Conservation (phyloP, 2,797 vertebrate genomes). For the Telmatherina bonti region DNA sequence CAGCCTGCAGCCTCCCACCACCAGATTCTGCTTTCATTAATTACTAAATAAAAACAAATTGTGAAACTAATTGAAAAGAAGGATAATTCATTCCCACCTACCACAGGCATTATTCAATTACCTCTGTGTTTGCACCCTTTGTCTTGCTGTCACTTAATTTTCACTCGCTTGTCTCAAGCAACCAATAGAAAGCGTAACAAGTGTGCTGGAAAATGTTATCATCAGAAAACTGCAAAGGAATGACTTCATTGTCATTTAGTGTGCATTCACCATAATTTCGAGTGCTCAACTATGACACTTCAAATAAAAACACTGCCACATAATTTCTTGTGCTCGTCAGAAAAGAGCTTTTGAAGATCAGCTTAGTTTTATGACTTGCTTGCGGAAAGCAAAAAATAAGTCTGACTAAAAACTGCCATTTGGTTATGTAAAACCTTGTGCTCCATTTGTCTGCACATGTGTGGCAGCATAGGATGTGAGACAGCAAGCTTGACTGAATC, state of each 20-base stretch:
- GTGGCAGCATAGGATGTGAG: constrained; percentile 42
- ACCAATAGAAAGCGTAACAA: constrained; percentile 60
- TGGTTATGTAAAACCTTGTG: constrained; percentile 20
- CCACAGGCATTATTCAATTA: constrained; percentile 87
- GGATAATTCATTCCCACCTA: constrained; percentile 84
- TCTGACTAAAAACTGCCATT: constrained; percentile 52
- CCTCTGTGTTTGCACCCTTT: constrained; percentile 65
- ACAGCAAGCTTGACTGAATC: constrained; percentile 44
- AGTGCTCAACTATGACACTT: constrained; percentile 4
- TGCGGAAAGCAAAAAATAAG: constrained; percentile 33
- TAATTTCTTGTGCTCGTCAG: constrained; percentile 4
- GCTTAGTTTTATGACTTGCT: constrained; percentile 23
- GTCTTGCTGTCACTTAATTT: constrained; percentile 66
- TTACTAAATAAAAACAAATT: constrained; percentile 90
- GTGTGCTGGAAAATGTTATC: constrained; percentile 40
- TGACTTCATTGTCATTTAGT: constrained; percentile 18
- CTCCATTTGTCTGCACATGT: constrained; percentile 26
- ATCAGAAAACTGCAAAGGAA: constrained; percentile 42
- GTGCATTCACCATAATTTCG: constrained; percentile 21
- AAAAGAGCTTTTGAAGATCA: constrained; percentile 8
- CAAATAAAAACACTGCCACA: not conserved
- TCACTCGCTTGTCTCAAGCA: constrained; percentile 52
- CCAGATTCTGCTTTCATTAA: constrained; percentile 85
- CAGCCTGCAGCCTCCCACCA: constrained; percentile 73
- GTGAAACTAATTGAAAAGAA: constrained; percentile 88